phyloP scores from a whole-genome alignment of 2,113 vertebrate species.

The Dasypus novemcinctus region DNA sequence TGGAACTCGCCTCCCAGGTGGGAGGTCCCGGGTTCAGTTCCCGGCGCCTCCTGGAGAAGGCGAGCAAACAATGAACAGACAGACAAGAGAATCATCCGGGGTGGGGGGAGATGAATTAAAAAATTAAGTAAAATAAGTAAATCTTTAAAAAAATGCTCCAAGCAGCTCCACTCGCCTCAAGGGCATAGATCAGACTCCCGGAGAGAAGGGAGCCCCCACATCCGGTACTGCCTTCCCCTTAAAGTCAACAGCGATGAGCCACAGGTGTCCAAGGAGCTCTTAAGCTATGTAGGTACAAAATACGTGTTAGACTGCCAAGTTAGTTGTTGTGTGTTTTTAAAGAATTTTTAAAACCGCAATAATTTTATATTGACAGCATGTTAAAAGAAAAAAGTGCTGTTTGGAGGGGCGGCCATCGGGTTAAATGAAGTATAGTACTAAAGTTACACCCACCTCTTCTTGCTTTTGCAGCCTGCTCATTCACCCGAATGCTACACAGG shows the following conservation, averaged over 20 bases:
- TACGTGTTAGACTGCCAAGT: neutral
- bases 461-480: neutral
- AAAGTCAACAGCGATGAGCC: neutral
- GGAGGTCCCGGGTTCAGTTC: no score
- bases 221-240: neutral
- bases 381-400: neutral
- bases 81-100: no score
- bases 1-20: no score
- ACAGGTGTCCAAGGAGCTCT: neutral
- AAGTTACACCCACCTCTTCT: neutral
- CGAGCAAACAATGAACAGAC: no score
- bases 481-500: neutral
- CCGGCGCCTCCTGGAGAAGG: no score
- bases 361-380: neutral
- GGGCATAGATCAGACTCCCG: no score
- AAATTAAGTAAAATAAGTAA: no score
- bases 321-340: neutral
- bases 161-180: no score
- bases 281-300: neutral
- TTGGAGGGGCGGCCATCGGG: no score
- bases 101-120: no score
- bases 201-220: neutral
- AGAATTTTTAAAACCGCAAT: neutral
- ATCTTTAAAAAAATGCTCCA: no score
- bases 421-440: neutral